These are phyloP conservation scores for Notocelia uddmanniana DNA, from an alignment of 2,888 invertebrate genomes.

Conservation along the genomic window DNA sequence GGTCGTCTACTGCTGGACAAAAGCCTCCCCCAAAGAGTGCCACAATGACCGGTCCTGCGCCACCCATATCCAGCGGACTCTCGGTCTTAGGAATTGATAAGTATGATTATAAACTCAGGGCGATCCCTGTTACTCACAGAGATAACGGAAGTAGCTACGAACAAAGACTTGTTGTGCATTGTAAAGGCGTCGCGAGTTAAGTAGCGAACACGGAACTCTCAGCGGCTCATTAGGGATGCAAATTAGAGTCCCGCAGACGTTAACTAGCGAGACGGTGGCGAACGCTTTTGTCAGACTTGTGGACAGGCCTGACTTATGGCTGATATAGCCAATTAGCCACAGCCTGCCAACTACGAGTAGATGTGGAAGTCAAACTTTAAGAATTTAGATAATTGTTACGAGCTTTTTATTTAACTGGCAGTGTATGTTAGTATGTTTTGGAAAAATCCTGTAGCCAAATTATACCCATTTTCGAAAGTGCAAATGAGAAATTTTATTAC, in stretches of 20 bases:
- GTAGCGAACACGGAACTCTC: conserved; percentile 9
- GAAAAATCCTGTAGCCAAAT: no score
- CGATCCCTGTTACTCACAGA: neutral
- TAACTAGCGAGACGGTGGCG: conserved; percentile 14
- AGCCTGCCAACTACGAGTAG: neutral
- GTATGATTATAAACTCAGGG: neutral
- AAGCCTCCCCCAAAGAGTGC: no score
- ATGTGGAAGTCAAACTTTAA: no score
- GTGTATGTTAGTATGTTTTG: no score
- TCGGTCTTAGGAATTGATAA: no score
- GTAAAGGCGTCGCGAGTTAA: neutral
- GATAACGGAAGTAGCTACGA: neutral
- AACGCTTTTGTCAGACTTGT: conserved; percentile 28
- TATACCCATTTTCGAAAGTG: no score
- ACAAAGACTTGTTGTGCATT: conserved; percentile 1
- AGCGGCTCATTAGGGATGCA: conserved; percentile 32
- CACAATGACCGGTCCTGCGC: no score
- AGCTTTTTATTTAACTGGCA: neutral
- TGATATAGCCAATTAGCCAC: neutral
- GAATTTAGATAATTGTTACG: no score
- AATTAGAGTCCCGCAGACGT: conserved; percentile 29
- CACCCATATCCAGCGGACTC: no score
- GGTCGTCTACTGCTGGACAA: no score
- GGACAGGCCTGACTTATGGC: conserved; percentile 18
- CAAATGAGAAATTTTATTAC: no score